Conservation (phyloP, 2,888 invertebrate genomes). For the Pandemis cinnamomeana region DNA sequence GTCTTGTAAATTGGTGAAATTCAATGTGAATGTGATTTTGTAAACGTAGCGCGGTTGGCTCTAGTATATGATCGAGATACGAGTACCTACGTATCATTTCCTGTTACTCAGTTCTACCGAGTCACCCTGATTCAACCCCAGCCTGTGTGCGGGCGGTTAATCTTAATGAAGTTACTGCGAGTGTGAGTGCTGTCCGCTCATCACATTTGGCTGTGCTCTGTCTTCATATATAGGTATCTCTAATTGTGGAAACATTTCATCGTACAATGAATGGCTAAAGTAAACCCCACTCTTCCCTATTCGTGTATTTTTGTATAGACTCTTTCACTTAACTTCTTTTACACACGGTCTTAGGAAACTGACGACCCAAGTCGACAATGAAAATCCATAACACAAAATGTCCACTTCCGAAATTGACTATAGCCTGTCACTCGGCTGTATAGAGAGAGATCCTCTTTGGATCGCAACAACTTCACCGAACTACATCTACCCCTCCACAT, state of each 20-base stretch:
- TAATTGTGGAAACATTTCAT: background rate
- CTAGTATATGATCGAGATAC: background rate
- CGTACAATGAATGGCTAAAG: background rate
- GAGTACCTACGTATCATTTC: slow-evolving; percentile 21
- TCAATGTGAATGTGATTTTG: no score
- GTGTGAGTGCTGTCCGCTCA: slow-evolving; percentile 24
- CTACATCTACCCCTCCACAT: background rate
- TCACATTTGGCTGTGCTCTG: slow-evolving; percentile 12
- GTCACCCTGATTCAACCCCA: slow-evolving; percentile 17
- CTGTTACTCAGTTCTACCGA: background rate
- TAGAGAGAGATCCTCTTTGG: no score
- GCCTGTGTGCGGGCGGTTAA: slow-evolving; percentile 20
- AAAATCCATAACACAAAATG: no score
- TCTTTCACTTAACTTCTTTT: no score
- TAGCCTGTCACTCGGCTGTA: no score
- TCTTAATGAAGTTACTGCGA: slow-evolving; percentile 39
- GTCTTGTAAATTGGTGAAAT: no score
- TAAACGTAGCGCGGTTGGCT: no score
- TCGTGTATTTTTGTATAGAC: no score
- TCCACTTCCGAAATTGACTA: no score
- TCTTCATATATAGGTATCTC: background rate
- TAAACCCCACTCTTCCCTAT: no score
- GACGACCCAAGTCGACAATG: no score
- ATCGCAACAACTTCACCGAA: background rate
- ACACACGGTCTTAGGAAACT: no score